Evolutionary conservation across 2,113 vertebrate species (phyloP), one percentile per base, ranked within the genome.

Genomic region (Bolborhynchus lineola): DNA sequence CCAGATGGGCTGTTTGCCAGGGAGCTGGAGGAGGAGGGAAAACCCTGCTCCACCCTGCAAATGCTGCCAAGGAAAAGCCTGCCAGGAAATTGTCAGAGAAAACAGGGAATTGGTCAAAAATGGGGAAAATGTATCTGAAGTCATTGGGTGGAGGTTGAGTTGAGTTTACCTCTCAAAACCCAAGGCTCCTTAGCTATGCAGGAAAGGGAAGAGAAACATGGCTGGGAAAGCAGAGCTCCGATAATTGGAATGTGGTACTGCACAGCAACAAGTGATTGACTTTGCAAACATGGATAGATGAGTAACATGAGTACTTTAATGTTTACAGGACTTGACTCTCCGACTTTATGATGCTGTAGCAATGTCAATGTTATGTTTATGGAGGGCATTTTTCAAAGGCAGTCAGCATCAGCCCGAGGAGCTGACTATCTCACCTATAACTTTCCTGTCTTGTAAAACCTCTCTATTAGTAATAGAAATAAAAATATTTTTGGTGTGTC

Each of bases 1-100:
- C 96, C 96, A 96, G 87, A 95, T 96, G 96, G 92, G 93, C 60
- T 55, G 24, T 23, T 63, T 72, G 92, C 92, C 95, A 94, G 62
- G 42, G 85, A 95, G 74, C 46, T 25, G 50, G 64, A 70, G 82
- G 84, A 90, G 93, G 77, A 92, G 77, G 86, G 80, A 89, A 65
- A 93, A 50, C 74, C 89, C 72, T 29, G 44, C 79, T 77, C 65
- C 29, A 11, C 83, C 67, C 86, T 13, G 37, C 52, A 55, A 92
- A 17, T 0, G 1, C 46, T 0, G 7, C 49, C 0, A 28, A 47
- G 74, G 28, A 44, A 89, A 72, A 81, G 3, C 33, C 37, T 31
- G 49, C 14, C 79, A 42, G 50, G 63, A 29, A 46, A 12, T 35
- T 16, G 6, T 19, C 2, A 11, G 72, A 7, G 53, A 70, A 53